A percentile compares a stretch with the other conserved stretches of the same genome.
Evolutionary conservation across 2,888 invertebrate genomes (phyloP).

Genomic region (Sarcophaga rosellei): DNA sequence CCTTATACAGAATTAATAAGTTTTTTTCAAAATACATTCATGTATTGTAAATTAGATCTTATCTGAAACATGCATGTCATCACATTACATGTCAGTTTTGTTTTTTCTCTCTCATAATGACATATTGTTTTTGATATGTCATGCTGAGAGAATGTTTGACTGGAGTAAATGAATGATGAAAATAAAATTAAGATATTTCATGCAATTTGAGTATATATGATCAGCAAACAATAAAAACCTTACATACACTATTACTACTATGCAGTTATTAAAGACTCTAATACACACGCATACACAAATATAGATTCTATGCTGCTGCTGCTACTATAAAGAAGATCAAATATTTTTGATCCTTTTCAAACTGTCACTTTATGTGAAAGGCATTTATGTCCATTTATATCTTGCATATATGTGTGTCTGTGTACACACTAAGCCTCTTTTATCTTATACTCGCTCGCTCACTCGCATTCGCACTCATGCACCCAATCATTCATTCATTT

Average conservation of each 20-base stretch:
- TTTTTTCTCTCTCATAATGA: slow-evolving; percentile 14
- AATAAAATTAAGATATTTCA: neutral
- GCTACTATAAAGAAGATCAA: slow-evolving; percentile 26
- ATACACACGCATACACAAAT: neutral
- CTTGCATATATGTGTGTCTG: neutral
- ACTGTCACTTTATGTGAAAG: slow-evolving; percentile 46
- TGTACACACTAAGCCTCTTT: neutral
- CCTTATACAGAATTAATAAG: slow-evolving; percentile 16
- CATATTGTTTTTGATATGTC: slow-evolving; percentile 52
- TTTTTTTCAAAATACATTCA: neutral
- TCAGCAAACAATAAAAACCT: neutral
- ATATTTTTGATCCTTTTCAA: slow-evolving; percentile 51
- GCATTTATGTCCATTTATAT: slow-evolving; percentile 23
- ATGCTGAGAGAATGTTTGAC: slow-evolving; percentile 46
- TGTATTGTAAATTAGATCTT: slow-evolving; percentile 18
- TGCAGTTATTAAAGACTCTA: too few relatives aligned
- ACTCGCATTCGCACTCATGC: neutral
- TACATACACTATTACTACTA: too few relatives aligned
- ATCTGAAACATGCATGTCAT: slow-evolving; percentile 39
- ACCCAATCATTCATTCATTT: neutral
- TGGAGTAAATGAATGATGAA: slow-evolving; percentile 27
- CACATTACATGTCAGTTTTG: slow-evolving; percentile 48
- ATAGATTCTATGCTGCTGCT: neutral
- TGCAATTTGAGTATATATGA: neutral
- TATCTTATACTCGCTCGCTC: neutral